Percentiles rank a stretch among this genome's conserved stretches.
phyloP scores from a whole-genome alignment of 1,140 invertebrate genomes.

The Arion vulgaris region DNA sequence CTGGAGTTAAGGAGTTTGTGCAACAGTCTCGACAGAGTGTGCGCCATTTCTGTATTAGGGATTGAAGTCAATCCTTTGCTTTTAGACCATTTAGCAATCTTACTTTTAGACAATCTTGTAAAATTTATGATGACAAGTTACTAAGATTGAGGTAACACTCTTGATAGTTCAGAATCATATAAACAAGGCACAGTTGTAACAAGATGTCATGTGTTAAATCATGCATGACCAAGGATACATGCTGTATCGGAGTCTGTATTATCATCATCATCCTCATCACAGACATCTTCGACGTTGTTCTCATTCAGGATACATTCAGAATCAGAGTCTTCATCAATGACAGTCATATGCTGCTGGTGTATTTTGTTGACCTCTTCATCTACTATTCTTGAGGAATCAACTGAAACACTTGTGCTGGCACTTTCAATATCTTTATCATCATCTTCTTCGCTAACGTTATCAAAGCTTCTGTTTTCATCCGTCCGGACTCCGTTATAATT shows the following conservation, averaged over 20 bases:
- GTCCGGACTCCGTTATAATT: not conserved
- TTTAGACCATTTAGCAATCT: too few relatives aligned
- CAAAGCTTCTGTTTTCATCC: not conserved
- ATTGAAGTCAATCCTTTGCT: too few relatives aligned
- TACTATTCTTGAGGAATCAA: not conserved
- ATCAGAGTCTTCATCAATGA: slow-evolving; percentile 9
- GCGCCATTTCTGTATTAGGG: too few relatives aligned
- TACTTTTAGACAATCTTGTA: too few relatives aligned
- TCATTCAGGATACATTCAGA: slow-evolving; percentile 16
- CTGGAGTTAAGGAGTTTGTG: too few relatives aligned
- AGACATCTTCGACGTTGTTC: not conserved
- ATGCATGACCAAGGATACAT: slow-evolving; percentile 6
- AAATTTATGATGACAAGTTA: too few relatives aligned
- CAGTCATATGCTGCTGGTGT: not conserved
- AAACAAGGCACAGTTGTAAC: not conserved
- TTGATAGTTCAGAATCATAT: not conserved
- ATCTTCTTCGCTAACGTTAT: not conserved
- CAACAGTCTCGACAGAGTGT: too few relatives aligned
- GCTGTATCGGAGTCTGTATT: slow-evolving; percentile 11
- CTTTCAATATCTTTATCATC: not conserved
- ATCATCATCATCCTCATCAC: not conserved
- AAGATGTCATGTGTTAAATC: not conserved
- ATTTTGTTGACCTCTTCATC: not conserved
- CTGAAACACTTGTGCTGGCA: slow-evolving; percentile 14
- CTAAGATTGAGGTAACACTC: not conserved